These are phyloP conservation scores for Pimephales promelas DNA, from an alignment of 2,113 vertebrate genomes.

Conservation along the genomic window DNA sequence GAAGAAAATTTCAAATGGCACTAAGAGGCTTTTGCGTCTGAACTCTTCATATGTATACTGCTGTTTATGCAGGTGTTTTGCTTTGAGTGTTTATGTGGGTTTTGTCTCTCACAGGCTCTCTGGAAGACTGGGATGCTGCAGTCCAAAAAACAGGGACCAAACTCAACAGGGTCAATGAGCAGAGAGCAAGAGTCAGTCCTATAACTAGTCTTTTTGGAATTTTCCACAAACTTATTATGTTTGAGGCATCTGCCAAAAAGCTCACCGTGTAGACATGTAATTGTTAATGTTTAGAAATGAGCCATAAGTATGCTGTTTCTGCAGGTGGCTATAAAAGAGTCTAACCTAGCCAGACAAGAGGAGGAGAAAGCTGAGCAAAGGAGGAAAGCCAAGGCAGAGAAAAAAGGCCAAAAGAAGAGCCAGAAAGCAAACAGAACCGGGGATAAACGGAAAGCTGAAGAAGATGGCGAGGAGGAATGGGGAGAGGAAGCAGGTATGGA, in stretches of 20 bases:
- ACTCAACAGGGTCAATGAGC: conserved; percentile 87
- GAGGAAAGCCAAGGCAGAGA: conserved; percentile 81
- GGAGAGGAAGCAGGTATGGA: conserved; percentile 80
- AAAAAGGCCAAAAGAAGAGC: conserved; percentile 81
- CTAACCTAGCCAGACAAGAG: conserved; percentile 81
- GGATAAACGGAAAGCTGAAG: conserved; percentile 82
- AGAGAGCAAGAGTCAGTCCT: conserved; percentile 84
- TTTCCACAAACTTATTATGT: not conserved
- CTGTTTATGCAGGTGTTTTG: not conserved
- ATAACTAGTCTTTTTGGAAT: not conserved
- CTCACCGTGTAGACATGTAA: not conserved
- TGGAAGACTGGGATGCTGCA: conserved; percentile 94
- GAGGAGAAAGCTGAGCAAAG: conserved; percentile 83
- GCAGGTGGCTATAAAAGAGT: conserved; percentile 91
- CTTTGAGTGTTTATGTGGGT: not conserved
- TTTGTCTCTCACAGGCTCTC: conserved; percentile 75
- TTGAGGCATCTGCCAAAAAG: not conserved
- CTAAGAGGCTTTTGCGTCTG: too few species aligned
- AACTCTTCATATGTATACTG: not conserved
- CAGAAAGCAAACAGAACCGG: conserved; percentile 72
- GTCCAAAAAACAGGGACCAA: conserved; percentile 90
- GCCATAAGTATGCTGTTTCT: not conserved
- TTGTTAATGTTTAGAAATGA: not conserved
- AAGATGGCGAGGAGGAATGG: conserved; percentile 80
- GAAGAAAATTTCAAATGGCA: too few species aligned